Percentiles rank a stretch among this genome's conserved stretches.
phyloP scores from a whole-genome alignment of 2,797 vertebrate species.

The Ptychadena robeensis region DNA sequence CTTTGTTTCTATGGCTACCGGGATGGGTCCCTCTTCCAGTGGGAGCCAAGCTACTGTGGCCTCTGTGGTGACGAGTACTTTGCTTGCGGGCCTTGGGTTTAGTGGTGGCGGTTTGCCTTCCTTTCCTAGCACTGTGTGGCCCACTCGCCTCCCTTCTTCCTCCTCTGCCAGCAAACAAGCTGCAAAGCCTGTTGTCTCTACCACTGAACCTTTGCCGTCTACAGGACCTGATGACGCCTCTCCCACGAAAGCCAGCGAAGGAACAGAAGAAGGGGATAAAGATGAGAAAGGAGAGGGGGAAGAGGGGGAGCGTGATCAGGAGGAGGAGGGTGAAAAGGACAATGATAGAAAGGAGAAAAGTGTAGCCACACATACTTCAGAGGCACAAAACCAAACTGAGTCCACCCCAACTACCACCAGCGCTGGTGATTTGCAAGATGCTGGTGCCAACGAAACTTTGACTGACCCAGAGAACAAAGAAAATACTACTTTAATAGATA shows the following conservation, averaged over 20 bases:
- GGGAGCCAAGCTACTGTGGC: constrained; percentile 94
- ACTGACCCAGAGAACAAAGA: constrained; percentile 66
- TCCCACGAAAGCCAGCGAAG: constrained; percentile 72
- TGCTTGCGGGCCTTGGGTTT: constrained; percentile 91
- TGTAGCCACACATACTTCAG: constrained; percentile 49
- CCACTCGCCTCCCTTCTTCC: constrained; percentile 76
- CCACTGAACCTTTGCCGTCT: constrained; percentile 75
- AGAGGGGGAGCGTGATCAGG: constrained; percentile 77
- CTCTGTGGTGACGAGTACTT: constrained; percentile 92
- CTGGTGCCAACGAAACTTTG: constrained; percentile 77
- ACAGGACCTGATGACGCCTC: constrained; percentile 74
- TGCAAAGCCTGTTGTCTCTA: constrained; percentile 72
- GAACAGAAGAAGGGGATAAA: constrained; percentile 77
- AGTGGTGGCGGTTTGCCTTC: constrained; percentile 91
- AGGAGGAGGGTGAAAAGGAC: constrained; percentile 82
- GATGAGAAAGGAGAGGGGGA: constrained; percentile 79
- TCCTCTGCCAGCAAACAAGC: constrained; percentile 74
- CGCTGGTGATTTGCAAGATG: constrained; percentile 71
- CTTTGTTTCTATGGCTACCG: constrained; percentile 95
- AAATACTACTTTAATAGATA: constrained; percentile 62
- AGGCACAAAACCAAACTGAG: constrained; percentile 59
- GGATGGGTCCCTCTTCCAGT: constrained; percentile 92
- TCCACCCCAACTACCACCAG: constrained; percentile 62
- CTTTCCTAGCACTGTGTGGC: constrained; percentile 92
- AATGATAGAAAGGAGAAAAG: constrained; percentile 78